Evolutionary conservation across 2,113 vertebrate species (phyloP), one percentile per base, ranked within the genome.

Genomic region (Tetrax tetrax): DNA sequence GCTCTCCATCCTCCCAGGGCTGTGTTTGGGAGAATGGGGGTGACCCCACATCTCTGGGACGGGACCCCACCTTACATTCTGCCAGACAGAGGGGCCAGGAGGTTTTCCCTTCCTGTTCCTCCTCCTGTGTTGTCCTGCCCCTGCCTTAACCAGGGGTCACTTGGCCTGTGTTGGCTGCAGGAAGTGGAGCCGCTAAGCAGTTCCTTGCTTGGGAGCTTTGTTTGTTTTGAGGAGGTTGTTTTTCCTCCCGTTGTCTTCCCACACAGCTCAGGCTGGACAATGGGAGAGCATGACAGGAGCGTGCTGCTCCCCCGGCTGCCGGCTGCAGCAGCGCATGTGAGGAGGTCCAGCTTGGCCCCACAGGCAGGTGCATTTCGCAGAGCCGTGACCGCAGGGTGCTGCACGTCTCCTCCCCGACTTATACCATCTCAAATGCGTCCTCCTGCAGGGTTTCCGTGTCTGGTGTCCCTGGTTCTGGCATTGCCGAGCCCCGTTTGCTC

Each of bases 21-120:
- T 0, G 1, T 1, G 0, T 8, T 17, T 45, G 43, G 64, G 79
- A 65, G 25, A 22, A 23, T 10, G 19, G 17, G 9, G 31, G 21
- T 15, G 33, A 50, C 51, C 3, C 0, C 1, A 0, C 0, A 0
- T 14, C 6, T 2, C 27, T 48, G 87, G 25, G 79, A 35, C 8
- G 3, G 23, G 7, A 53, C 27, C 76, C 65, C 22, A 6, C 0
- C 0, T 53, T 48, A 22, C 1, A 0, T 38, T 29, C 79, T 72
- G 75, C 47, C 28, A 21, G 35, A 29, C 0, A 16, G 61, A 56
- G 66, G 28, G 29, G 4, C 18, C 0, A 0, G 29, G 16, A 8
- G 29, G 21, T 4, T 0, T 43, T 31, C 37, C 33, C 28, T 33
- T 37, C 48, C 31, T 20, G 12, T 45, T 72, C 59, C 45, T 60